Conservation (phyloP, 2,797 vertebrate species). For the Octomys mimax region DNA sequence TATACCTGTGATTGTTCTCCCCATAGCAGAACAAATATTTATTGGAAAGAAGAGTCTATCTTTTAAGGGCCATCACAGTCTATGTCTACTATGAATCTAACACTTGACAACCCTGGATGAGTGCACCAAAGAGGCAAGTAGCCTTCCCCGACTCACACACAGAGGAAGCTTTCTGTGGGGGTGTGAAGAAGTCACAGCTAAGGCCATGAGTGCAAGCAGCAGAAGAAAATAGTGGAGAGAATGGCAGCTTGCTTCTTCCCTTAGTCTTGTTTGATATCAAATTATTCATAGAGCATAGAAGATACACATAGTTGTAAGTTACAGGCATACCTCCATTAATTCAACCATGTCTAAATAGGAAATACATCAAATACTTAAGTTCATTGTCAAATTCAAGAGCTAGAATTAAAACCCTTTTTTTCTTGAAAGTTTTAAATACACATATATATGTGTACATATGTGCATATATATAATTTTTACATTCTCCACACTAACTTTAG, state of each 20-base stretch:
- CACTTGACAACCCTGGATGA: background rate
- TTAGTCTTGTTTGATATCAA: background rate
- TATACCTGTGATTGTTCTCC: background rate
- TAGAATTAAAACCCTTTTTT: background rate
- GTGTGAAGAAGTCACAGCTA: background rate
- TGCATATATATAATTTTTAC: constrained; percentile 46
- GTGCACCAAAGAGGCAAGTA: background rate
- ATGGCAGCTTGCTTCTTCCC: background rate
- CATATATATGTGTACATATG: constrained; percentile 33
- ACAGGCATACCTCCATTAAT: background rate
- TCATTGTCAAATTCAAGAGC: background rate
- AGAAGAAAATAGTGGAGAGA: background rate
- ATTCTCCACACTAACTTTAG: constrained; percentile 66
- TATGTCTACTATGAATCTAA: background rate
- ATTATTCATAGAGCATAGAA: background rate
- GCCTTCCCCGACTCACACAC: background rate
- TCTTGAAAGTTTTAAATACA: constrained; percentile 54
- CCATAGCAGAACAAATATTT: background rate
- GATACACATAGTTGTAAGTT: background rate
- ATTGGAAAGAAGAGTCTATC: background rate
- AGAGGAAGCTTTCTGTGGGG: background rate
- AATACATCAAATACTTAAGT: background rate
- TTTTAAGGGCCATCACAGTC: background rate
- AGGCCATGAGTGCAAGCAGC: background rate
- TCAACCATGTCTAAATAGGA: background rate